Evolutionary conservation across 1,140 invertebrate genomes (phyloP).

Genomic region (Drosophila azteca): DNA sequence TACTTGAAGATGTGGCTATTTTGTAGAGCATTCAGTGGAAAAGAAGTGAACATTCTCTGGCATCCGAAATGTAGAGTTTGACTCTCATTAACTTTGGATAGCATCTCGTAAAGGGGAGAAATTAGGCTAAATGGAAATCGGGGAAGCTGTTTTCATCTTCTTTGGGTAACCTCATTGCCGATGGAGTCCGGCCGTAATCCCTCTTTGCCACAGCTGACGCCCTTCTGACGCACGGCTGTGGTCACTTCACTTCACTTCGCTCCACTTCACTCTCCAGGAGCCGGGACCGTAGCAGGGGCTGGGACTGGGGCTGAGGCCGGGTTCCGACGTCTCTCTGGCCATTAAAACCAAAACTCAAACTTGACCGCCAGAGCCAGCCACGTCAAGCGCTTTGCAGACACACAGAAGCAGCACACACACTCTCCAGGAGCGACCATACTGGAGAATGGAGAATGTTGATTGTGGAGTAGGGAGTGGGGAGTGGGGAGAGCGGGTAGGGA

Average conservation of each 20-base stretch:
- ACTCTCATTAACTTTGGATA: too few relatives aligned
- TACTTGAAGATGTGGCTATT: too few relatives aligned
- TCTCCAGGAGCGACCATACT: not conserved
- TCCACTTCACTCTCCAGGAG: not conserved
- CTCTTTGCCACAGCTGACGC: slow-evolving; percentile 12
- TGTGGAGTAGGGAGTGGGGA: not conserved
- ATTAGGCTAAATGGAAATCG: slow-evolving; percentile 3
- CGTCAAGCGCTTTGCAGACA: slow-evolving; percentile 41
- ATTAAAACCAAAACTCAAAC: slow-evolving; percentile 71
- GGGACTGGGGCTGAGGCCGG: not conserved
- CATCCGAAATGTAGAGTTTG: too few relatives aligned
- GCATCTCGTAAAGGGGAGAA: not conserved
- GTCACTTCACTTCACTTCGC: slow-evolving; percentile 42
- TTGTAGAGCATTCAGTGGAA: too few relatives aligned
- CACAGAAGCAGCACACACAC: slow-evolving; percentile 1
- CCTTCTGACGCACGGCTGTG: slow-evolving; percentile 33
- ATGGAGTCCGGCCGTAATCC: not conserved
- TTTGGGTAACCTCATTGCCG: slow-evolving; percentile 12
- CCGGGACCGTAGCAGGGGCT: too few relatives aligned
- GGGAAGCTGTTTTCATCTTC: not conserved
- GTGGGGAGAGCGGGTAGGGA: not conserved
- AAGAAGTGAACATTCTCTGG: not conserved
- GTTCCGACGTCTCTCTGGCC: slow-evolving; percentile 29
- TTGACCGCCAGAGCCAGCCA: slow-evolving; percentile 48
- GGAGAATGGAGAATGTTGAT: not conserved